Base-by-base conservation (phyloP, 2,888 invertebrate genomes). In the Microplitis manilae region DNA sequence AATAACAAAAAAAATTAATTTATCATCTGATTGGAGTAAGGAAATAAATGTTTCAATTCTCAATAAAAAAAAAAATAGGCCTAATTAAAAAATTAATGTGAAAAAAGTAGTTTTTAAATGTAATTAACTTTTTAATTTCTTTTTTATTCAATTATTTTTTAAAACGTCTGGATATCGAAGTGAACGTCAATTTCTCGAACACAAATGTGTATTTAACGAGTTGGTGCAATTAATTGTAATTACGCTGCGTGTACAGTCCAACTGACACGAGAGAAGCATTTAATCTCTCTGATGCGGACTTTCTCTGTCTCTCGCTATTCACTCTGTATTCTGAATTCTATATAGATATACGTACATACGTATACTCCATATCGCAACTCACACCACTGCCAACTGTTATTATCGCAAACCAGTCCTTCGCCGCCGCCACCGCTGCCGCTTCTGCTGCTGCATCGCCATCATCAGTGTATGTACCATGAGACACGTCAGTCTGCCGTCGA, bases 381-480 rank as follows among this genome's bases (percentile, higher is more conserved):
- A 65, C 65, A 65, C 30, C 38, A 20, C 30, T 13, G 38, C 69
- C 68, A 60, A 77, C 62, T 73, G 77, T 73, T 77, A 77, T 77
- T 77, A 77, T 77, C 73, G 73, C 77, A 77, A 77, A 77, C 77
- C 77, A 77, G 77, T 77, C 64, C 64, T 73, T 59, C 59, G 8
- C 59, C n/a, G 9, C n/a, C 59, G 8, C 62, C 20, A 15, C 20
- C 62, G 15, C 62, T 15, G 17, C 20, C 15, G 13, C 62, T 13
- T 7, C 20, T 20, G 60, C 68, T 72, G 65, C 30, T 15, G 17
- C 73, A 39, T 76, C 40, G 67, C 76, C 72, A 72, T 76, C 72
- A 68, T 71, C 71, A 64, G 61, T 61, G 50, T 50, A 50, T 50
- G 13, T 50, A 50, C 50, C 50, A 50, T 20, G 70, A 41, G 64